phyloP scores from a whole-genome alignment of 2,113 vertebrate species.

The Leucopsar rothschildi region DNA sequence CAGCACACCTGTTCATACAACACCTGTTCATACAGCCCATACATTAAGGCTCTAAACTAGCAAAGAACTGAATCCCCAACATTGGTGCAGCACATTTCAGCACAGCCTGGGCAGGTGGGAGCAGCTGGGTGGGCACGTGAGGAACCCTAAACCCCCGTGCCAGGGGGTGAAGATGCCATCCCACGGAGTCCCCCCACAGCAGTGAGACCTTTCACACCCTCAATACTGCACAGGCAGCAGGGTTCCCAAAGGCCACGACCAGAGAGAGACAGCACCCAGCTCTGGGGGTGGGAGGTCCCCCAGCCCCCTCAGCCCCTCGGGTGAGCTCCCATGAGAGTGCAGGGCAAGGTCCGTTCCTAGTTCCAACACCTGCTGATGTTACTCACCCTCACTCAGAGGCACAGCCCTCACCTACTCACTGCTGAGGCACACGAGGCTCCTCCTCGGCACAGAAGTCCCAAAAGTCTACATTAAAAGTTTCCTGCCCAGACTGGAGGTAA shows the following conservation, averaged over 20 bases:
- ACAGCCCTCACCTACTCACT: background rate
- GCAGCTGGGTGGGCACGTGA: background rate
- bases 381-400: background rate
- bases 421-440: background rate
- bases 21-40: fast-evolving
- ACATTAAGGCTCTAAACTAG: background rate
- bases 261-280: background rate
- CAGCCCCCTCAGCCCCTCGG: background rate
- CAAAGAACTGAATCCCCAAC: background rate
- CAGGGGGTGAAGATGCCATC: fast-evolving
- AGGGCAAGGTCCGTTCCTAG: background rate
- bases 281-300: background rate
- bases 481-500: background rate
- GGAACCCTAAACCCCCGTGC: fast-evolving
- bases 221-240: background rate
- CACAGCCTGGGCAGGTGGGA: background rate
- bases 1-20: background rate
- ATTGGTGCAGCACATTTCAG: background rate
- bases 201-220: background rate
- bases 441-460: background rate
- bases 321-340: background rate
- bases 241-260: background rate
- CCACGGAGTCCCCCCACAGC: fast-evolving
- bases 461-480: background rate
- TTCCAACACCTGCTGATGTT: background rate